Percentiles rank a stretch among this genome's conserved stretches.
phyloP scores from a whole-genome alignment of 2,797 vertebrate genomes.

The Zalophus californianus region DNA sequence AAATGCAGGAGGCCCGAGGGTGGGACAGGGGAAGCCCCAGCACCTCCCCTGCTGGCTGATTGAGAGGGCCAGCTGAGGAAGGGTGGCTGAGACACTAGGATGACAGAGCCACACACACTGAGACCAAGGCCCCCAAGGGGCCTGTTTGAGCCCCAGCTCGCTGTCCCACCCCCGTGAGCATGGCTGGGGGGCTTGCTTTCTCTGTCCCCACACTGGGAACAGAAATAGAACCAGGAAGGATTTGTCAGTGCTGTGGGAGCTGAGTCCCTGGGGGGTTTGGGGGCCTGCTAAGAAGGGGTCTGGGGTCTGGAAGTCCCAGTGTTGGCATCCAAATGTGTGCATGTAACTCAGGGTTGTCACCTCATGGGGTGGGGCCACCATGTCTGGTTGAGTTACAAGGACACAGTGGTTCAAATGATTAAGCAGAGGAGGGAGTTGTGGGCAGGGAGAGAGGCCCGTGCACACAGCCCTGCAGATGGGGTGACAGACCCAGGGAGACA shows the following conservation, averaged over 20 bases:
- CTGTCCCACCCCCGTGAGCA: neutral
- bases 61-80: neutral
- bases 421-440: conserved; percentile 46
- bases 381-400: conserved; percentile 51
- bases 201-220: neutral
- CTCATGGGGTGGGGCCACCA: neutral
- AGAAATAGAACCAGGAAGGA: neutral
- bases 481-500: conserved; percentile 40
- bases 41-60: neutral
- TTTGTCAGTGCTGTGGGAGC: neutral
- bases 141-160: neutral
- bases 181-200: neutral
- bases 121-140: neutral
- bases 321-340: neutral
- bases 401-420: conserved; percentile 72
- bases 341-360: conserved; percentile 46
- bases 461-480: neutral
- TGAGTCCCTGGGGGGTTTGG: neutral
- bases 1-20: neutral
- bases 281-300: neutral
- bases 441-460: neutral
- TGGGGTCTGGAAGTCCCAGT: neutral
- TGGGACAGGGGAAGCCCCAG: neutral
- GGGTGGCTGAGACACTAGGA: too few species aligned
- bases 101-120: accelerated